Conservation (phyloP, 2,797 vertebrate genomes). For the Scarus forsteni region DNA sequence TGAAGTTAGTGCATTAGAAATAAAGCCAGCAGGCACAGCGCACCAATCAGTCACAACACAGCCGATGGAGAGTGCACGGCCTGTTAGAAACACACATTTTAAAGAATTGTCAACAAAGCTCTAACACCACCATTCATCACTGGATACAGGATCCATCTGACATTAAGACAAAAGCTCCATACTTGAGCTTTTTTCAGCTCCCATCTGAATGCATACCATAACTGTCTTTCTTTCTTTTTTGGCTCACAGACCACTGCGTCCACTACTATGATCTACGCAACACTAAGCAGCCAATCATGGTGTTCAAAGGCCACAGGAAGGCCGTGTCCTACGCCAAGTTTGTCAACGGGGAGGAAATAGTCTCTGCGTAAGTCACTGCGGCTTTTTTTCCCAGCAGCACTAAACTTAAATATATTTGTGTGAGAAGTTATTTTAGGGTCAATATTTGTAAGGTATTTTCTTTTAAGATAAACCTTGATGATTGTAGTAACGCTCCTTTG, state of each 20-base stretch:
- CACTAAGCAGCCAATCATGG: slow-evolving; percentile 99
- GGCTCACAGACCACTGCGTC: slow-evolving; percentile 94
- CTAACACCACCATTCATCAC: slow-evolving; percentile 6
- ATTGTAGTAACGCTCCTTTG: too few relatives aligned
- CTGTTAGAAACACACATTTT: slow-evolving; percentile 3
- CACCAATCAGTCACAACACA: background rate
- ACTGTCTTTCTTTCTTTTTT: slow-evolving; percentile 1
- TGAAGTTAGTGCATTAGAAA: background rate
- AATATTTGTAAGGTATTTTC: too few relatives aligned
- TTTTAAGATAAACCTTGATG: too few relatives aligned
- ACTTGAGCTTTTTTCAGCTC: background rate
- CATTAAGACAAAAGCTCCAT: background rate
- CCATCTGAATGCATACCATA: background rate
- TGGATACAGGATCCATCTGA: slow-evolving; percentile 1
- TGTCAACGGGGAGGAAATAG: slow-evolving; percentile 98
- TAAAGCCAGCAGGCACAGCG: slow-evolving; percentile 15
- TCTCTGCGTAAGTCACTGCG: slow-evolving; percentile 93
- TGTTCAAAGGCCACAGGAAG: slow-evolving; percentile 99
- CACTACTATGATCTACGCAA: slow-evolving; percentile 99
- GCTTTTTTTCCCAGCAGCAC: background rate
- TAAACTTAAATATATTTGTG: background rate
- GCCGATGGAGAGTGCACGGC: slow-evolving; percentile 1
- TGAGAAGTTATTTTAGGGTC: too few relatives aligned
- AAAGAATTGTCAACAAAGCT: slow-evolving; percentile 2
- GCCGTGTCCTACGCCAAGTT: slow-evolving; percentile 99